Conservation (phyloP, 2,888 invertebrate species). For the Hyles lineata region DNA sequence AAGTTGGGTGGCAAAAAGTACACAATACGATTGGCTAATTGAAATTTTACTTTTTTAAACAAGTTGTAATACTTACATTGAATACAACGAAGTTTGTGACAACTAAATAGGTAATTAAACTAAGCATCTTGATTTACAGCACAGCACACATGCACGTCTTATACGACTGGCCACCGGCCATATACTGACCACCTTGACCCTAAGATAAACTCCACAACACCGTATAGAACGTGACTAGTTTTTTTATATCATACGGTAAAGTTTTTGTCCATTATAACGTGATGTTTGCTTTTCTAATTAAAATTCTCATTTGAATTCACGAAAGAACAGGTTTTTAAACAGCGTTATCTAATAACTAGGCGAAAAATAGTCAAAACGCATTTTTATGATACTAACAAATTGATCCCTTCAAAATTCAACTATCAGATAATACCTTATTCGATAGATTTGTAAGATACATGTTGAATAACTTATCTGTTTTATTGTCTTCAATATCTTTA, state of each 20-base stretch:
- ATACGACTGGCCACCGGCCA: neutral
- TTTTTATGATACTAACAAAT: no score
- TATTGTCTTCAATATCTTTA: no score
- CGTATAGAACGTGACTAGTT: neutral
- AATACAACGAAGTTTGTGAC: neutral
- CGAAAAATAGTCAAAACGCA: no score
- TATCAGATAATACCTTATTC: no score
- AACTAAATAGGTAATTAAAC: neutral
- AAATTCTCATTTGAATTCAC: neutral
- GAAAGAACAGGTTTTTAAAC: no score
- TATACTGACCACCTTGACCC: slow-evolving; percentile 1
- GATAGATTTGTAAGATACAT: no score
- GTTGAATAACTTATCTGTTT: no score
- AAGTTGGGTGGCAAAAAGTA: no score
- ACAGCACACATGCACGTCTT: neutral
- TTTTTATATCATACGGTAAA: slow-evolving; percentile 13
- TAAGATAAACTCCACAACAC: neutral
- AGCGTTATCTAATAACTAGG: no score
- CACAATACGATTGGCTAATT: neutral
- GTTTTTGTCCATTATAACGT: neutral
- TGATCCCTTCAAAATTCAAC: no score
- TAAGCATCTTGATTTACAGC: neutral
- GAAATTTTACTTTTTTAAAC: neutral
- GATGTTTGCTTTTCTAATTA: neutral
- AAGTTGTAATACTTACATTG: neutral